Evolutionary conservation across 2,113 vertebrate genomes (phyloP).

Genomic region (Nothobranchius kuhntae): DNA sequence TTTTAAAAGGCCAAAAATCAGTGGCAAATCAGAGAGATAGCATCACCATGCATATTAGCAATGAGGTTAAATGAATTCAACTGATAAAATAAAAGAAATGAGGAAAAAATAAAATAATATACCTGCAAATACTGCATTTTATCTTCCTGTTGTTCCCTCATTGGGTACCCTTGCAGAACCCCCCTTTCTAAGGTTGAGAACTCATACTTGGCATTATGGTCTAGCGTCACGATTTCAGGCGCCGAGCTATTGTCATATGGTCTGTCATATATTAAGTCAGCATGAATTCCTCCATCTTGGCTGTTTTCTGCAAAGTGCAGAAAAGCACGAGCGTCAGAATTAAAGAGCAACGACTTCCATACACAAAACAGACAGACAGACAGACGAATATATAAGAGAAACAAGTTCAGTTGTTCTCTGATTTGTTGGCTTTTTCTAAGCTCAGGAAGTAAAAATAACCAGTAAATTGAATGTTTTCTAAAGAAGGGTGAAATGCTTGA

Average conservation of each 20-base stretch:
- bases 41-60: constrained; percentile 77
- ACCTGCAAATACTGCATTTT: constrained; percentile 97
- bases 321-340: constrained; percentile 84
- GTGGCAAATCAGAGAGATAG: constrained; percentile 39
- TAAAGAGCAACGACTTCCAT: constrained; percentile 78
- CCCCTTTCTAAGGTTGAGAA: constrained; percentile 87
- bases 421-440: constrained; percentile 41
- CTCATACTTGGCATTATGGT: constrained; percentile 88
- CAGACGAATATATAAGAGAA: constrained; percentile 79
- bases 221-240: constrained; percentile 85
- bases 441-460: constrained; percentile 26
- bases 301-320: constrained; percentile 88
- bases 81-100: constrained; percentile 70
- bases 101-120: constrained; percentile 82
- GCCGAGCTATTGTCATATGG: constrained; percentile 85
- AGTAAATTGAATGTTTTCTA: not conserved
- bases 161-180: constrained; percentile 83
- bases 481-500: not conserved
- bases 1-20: constrained; percentile 33
- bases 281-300: constrained; percentile 85
- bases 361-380: constrained; percentile 86
- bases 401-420: constrained; percentile 72
- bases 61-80: constrained; percentile 63
- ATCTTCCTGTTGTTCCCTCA: constrained; percentile 86
- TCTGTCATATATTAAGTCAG: constrained; percentile 86